These are phyloP conservation scores for Atopsyche davidsoni DNA, from an alignment of 1,140 invertebrate genomes.

Conservation along the genomic window DNA sequence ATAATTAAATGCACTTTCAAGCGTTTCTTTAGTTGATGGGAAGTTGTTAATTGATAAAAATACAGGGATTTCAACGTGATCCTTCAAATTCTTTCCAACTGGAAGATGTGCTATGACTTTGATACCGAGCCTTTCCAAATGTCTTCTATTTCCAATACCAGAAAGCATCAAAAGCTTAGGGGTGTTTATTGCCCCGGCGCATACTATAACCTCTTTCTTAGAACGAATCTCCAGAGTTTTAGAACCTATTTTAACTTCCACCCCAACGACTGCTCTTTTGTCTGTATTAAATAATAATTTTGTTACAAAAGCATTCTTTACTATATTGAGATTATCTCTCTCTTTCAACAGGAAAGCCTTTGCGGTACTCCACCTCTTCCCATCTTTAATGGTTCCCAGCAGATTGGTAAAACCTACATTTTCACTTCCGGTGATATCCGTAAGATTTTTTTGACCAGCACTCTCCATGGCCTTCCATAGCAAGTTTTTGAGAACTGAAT, in stretches of 20 bases:
- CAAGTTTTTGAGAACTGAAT: slow-evolving; percentile 31
- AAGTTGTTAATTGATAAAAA: not conserved
- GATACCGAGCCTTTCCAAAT: slow-evolving; percentile 43
- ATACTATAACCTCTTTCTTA: slow-evolving; percentile 49
- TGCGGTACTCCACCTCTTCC: slow-evolving; percentile 54
- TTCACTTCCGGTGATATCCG: slow-evolving; percentile 44
- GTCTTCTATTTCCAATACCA: slow-evolving; percentile 40
- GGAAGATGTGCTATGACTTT: slow-evolving; percentile 50
- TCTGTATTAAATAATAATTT: slow-evolving; percentile 36
- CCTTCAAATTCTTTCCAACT: slow-evolving; percentile 67
- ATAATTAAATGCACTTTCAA: not conserved
- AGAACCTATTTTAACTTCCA: slow-evolving; percentile 35
- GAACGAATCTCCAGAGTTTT: slow-evolving; percentile 34
- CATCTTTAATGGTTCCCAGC: slow-evolving; percentile 46
- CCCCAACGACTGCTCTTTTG: slow-evolving; percentile 33
- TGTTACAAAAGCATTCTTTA: slow-evolving; percentile 55
- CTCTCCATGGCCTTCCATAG: slow-evolving; percentile 45
- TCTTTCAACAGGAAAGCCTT: slow-evolving; percentile 54
- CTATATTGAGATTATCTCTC: slow-evolving; percentile 61
- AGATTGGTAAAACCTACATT: slow-evolving; percentile 46
- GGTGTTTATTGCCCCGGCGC: slow-evolving; percentile 49
- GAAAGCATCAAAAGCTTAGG: slow-evolving; percentile 48
- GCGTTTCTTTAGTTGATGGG: not conserved
- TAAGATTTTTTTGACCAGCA: slow-evolving; percentile 41
- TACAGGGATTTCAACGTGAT: slow-evolving; percentile 40